Percentiles rank a stretch among this genome's conserved stretches.
phyloP scores from a whole-genome alignment of 1,140 invertebrate species.

The Drosophila baimaii region DNA sequence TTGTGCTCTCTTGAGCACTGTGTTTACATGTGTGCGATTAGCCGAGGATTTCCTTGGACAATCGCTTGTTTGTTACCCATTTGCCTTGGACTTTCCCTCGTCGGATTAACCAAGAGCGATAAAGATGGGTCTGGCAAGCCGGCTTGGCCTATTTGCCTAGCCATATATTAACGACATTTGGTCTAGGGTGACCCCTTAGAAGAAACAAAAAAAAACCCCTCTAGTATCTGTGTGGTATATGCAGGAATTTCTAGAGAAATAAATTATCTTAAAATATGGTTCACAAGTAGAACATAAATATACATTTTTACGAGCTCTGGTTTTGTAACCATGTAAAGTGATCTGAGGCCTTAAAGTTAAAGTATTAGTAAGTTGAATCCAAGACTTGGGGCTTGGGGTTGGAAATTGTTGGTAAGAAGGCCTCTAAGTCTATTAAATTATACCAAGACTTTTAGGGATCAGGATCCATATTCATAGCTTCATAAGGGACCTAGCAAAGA shows the following conservation, averaged over 20 bases:
- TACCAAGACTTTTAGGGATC: too few species aligned
- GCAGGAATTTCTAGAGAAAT: not conserved
- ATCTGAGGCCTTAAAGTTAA: not conserved
- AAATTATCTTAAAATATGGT: not conserved
- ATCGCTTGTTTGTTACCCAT: slow-evolving; percentile 4
- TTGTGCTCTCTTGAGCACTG: slow-evolving; percentile 23
- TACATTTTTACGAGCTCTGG: not conserved
- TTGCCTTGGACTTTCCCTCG: not conserved
- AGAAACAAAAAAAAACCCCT: too few species aligned
- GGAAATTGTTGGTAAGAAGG: too few species aligned
- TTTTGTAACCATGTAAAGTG: not conserved
- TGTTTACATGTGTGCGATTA: slow-evolving; percentile 65
- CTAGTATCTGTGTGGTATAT: not conserved
- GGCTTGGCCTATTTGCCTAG: not conserved
- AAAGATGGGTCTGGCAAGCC: too few species aligned
- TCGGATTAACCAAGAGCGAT: not conserved
- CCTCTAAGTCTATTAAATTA: too few species aligned
- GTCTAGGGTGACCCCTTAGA: too few species aligned
- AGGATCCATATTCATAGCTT: too few species aligned
- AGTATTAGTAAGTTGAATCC: not conserved
- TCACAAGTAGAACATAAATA: not conserved
- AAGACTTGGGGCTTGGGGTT: not conserved
- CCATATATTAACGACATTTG: not conserved
- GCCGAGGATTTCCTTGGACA: slow-evolving; percentile 21
- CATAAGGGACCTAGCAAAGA: too few species aligned